Evolutionary conservation across 2,113 vertebrate genomes (phyloP), one percentile per base, ranked within the genome.

Genomic region (Camelus dromedarius): DNA sequence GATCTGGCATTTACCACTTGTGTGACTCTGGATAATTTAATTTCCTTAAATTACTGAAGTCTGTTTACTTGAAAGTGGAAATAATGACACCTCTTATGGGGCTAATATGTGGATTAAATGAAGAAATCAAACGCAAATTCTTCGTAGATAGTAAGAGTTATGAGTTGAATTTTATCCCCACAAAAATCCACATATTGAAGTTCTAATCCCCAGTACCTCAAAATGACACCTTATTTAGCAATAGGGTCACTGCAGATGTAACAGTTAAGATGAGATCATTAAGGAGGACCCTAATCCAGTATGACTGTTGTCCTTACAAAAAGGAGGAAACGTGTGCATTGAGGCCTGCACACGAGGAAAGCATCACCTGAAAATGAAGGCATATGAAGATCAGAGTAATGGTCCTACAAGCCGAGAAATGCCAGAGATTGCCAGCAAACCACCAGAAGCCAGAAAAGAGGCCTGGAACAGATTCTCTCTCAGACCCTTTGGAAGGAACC

Each of bases 141-240:
- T 56, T 64, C 79, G 60, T 14, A 38, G 15, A 26, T 3, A 70
- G 28, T 58, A 75, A 82, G 77, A 75, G 13, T 15, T 88, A 28
- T n/a, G 3, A 2, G 22, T 70, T 26, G 19, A 58, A 52, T 13
- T 48, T 16, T 60, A 35, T 22, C 28, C 60, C 48, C 11, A 24
- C 22, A 52, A 76, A 82, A 58, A 32, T 73, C 76, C 32, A 5
- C 12, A 22, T 79, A 26, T n/a, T 72, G 3, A 60, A 54, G 6
- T 50, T 35, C 16, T 96, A 48, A 91, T 26, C 5, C 7, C 2
- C 8, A 56, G 0, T 42, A 77, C n/a, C 56, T 77, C 76, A 76
- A 54, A 95, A 91, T 70, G 14, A 20, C 20, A 73, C 5, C 30
- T 94, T 87, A 72, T 72, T 94, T 90, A 35, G 20, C 81, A 91